Conservation (phyloP, 2,888 invertebrate species). For the Melieria omissa region DNA sequence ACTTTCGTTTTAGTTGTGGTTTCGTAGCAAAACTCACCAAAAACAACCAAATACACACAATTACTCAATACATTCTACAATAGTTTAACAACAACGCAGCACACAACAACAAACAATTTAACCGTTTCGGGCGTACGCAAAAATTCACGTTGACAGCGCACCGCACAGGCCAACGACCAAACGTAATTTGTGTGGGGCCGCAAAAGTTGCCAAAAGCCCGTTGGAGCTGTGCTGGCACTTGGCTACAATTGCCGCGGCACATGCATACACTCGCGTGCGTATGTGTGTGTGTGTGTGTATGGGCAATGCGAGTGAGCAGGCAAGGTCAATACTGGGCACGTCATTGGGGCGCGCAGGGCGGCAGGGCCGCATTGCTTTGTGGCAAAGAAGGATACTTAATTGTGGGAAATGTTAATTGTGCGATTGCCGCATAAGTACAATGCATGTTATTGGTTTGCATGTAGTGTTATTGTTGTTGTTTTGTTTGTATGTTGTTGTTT, state of each 20-base stretch:
- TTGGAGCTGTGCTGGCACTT: background rate
- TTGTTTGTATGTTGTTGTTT: constrained; percentile 7
- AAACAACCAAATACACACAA: background rate
- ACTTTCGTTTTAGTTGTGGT: too few relatives aligned
- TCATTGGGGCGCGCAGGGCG: background rate
- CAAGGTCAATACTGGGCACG: constrained; percentile 23
- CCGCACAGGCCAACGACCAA: constrained; percentile 27
- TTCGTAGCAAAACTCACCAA: too few relatives aligned
- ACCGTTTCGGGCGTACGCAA: background rate
- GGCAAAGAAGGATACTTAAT: constrained; percentile 14
- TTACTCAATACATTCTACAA: constrained; percentile 6
- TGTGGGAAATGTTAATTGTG: background rate
- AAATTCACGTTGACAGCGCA: background rate
- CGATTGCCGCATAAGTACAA: background rate
- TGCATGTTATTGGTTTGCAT: too few relatives aligned
- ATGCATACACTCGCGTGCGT: too few relatives aligned
- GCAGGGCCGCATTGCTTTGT: background rate
- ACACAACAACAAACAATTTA: constrained; percentile 9
- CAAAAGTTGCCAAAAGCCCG: constrained; percentile 11
- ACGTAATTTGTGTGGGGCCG: constrained; percentile 18
- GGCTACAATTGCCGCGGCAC: too few relatives aligned
- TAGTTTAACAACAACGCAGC: background rate
- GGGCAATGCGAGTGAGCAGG: background rate
- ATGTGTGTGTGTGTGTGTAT: too few relatives aligned
- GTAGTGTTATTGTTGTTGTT: too few relatives aligned